Conservation (phyloP, 2,888 invertebrate species). For the Agonopterix alstromeriana region DNA sequence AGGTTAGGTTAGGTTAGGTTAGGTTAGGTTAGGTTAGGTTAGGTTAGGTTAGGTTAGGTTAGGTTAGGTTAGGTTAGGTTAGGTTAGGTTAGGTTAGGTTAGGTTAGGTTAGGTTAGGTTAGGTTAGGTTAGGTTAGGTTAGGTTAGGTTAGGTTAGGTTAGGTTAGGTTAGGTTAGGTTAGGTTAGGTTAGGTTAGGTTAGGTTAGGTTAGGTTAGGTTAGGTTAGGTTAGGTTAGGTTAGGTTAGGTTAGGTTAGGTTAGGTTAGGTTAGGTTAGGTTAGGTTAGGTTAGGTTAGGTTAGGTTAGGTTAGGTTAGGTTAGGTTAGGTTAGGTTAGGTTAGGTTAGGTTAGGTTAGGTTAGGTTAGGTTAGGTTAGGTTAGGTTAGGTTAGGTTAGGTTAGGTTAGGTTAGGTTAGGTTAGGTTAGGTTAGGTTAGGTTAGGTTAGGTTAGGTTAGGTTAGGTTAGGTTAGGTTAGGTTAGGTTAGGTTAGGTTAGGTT, state of each 20-base stretch:
- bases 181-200: conserved; percentile 8
- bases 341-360: conserved; percentile 10
- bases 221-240: conserved; percentile 8
- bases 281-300: conserved; percentile 11
- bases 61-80: conserved; percentile 12
- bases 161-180: conserved; percentile 10
- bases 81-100: conserved; percentile 12
- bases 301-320: conserved; percentile 12
- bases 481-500: conserved; percentile 12
- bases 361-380: conserved; percentile 9
- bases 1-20: conserved; percentile 14
- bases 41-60: conserved; percentile 14
- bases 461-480: conserved; percentile 13
- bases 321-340: conserved; percentile 6
- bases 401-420: conserved; percentile 12
- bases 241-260: conserved; percentile 11
- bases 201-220: conserved; percentile 9
- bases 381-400: conserved; percentile 11
- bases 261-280: conserved; percentile 11
- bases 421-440: conserved; percentile 10
- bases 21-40: conserved; percentile 14
- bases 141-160: conserved; percentile 11
- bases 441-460: conserved; percentile 11
- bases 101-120: conserved; percentile 14
- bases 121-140: conserved; percentile 12